These are phyloP conservation scores for Fragum fragum DNA, from an alignment of 2,888 invertebrate genomes.

Conservation along the genomic window DNA sequence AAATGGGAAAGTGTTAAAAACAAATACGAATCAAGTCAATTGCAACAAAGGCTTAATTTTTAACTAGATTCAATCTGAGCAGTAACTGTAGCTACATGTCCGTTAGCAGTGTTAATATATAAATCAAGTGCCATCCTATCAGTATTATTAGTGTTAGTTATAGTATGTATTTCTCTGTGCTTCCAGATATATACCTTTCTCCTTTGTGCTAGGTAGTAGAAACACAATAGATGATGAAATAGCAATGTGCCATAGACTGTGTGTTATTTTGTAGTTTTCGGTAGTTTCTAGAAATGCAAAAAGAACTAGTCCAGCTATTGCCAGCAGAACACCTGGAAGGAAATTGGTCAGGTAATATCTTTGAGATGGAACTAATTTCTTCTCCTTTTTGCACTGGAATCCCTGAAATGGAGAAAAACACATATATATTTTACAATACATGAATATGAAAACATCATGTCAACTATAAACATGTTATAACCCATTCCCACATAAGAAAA, in stretches of 20 bases:
- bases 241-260: constrained; percentile 92
- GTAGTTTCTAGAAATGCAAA: constrained; percentile 95
- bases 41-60: constrained; percentile 45
- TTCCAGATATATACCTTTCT: constrained; percentile 64
- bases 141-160: constrained; percentile 36
- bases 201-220: constrained; percentile 89
- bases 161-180: constrained; percentile 6
- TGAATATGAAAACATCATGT: too few relatives aligned
- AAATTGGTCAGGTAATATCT: constrained; percentile 89
- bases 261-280: constrained; percentile 95
- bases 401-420: constrained; percentile 77
- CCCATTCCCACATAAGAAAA: too few relatives aligned
- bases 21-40: too few relatives aligned
- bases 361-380: constrained; percentile 89
- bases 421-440: too few relatives aligned
- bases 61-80: constrained; percentile 33
- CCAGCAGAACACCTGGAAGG: constrained; percentile 90
- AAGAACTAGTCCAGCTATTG: constrained; percentile 92
- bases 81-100: constrained; percentile 23
- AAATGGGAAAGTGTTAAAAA: too few relatives aligned
- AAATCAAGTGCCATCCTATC: constrained; percentile 40
- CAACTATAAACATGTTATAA: too few relatives aligned
- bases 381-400: constrained; percentile 89
- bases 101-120: constrained; percentile 32
- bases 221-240: constrained; percentile 94